These are phyloP conservation scores for Jaculus jaculus DNA, from an alignment of 2,113 vertebrate species.

Conservation along the genomic window DNA sequence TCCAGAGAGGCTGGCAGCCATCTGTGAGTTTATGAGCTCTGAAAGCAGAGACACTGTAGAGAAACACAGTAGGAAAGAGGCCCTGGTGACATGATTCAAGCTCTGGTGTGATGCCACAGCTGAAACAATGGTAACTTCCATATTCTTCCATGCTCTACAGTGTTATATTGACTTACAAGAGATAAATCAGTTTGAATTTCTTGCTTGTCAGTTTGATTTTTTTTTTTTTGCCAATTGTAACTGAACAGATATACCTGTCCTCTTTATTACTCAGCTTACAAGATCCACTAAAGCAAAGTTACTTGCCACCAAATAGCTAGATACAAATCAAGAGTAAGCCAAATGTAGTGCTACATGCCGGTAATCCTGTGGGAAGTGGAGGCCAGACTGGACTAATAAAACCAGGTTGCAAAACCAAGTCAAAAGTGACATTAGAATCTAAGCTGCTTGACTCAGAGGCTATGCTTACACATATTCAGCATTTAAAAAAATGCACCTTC, in stretches of 20 bases:
- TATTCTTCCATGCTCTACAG: background rate
- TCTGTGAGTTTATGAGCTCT: background rate
- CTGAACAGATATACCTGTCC: background rate
- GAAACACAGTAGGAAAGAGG: background rate
- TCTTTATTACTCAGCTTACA: conserved; percentile 9
- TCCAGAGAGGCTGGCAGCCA: background rate
- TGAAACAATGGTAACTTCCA: conserved; percentile 12
- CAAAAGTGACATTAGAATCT: background rate
- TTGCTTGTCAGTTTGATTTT: background rate
- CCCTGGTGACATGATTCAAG: background rate
- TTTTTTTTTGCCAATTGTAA: background rate
- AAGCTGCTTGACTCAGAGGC: background rate
- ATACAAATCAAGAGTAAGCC: conserved; percentile 1
- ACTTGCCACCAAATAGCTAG: background rate
- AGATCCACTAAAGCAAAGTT: background rate
- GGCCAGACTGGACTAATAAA: background rate
- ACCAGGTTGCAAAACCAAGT: background rate
- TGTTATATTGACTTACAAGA: background rate
- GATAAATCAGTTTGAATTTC: conserved; percentile 18
- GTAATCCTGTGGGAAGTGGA: background rate
- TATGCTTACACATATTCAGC: background rate
- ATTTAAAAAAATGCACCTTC: background rate
- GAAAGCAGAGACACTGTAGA: background rate
- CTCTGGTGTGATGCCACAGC: background rate
- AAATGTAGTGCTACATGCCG: background rate